These are phyloP conservation scores for Drosophila lacertosa DNA, from an alignment of 1,140 invertebrate genomes.

Conservation along the genomic window DNA sequence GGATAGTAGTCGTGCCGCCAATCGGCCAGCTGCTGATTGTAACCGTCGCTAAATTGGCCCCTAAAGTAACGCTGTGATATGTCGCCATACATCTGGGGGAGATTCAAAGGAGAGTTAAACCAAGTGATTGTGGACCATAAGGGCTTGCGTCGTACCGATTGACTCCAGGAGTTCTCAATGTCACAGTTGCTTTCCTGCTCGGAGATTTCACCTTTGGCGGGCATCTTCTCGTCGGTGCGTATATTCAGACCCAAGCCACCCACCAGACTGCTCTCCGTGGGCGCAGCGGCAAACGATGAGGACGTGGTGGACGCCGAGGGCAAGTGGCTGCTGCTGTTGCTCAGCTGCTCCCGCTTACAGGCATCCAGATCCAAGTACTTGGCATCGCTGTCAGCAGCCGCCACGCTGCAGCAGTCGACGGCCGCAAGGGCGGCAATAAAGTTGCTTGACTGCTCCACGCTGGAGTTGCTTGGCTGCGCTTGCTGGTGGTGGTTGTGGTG, in stretches of 20 bases:
- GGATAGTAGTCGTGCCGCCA: constrained; percentile 78
- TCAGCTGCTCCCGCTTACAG: constrained; percentile 79
- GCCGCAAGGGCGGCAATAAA: constrained; percentile 68
- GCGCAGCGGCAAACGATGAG: constrained; percentile 70
- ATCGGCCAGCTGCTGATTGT: constrained; percentile 66
- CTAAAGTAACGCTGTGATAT: constrained; percentile 78
- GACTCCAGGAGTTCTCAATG: constrained; percentile 88
- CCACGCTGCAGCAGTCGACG: constrained; percentile 67
- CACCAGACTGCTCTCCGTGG: constrained; percentile 75
- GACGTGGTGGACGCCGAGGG: constrained; percentile 73
- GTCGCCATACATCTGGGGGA: constrained; percentile 71
- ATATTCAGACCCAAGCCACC: constrained; percentile 88
- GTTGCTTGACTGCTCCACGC: constrained; percentile 63
- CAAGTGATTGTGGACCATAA: too few species aligned
- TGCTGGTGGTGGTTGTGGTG: constrained; percentile 32
- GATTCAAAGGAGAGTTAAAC: background rate
- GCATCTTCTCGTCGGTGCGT: constrained; percentile 92
- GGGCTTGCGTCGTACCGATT: constrained; percentile 77
- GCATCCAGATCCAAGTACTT: constrained; percentile 80
- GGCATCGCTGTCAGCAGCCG: constrained; percentile 63
- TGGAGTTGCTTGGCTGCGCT: constrained; percentile 30
- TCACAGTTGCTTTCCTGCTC: constrained; percentile 93
- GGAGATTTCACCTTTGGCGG: constrained; percentile 91
- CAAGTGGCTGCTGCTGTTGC: constrained; percentile 60
- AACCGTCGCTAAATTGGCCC: constrained; percentile 70